Base-by-base conservation (phyloP, 2,797 vertebrate genomes). In the Dicrostonyx torquatus region DNA sequence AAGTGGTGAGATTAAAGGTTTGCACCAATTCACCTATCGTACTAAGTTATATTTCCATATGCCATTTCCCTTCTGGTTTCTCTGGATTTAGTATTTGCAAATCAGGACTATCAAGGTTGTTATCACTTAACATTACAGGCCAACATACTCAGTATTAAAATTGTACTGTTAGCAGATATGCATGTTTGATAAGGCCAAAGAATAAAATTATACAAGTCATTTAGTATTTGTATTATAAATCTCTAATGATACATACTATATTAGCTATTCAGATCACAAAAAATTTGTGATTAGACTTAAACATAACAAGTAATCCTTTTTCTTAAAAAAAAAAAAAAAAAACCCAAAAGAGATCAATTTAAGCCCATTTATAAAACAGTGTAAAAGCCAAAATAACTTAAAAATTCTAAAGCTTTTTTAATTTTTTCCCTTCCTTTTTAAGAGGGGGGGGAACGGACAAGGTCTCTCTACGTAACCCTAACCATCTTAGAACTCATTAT, bases 51-150 rank as follows among this genome's bases (percentile, higher is more conserved):
- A 53, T 53, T 78, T 78, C n/a, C 48, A 89, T 22, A 90, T 84
- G 92, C n/a, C 26, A 64, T 85, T 93, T 95, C 50, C 43, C 48
- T 43, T 95, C 20, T 88, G 45, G 66, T 94, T 22, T 87, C 55
- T 95, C 26, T 90, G 45, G 90, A 95, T 76, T 95, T 77, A 87
- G 43, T 73, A 89, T 11, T 90, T 93, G n/a, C 50, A 83, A 86
- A 76, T 88, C 29, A 58, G 80, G 92, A 95, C 24, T 88, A 13
- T 43, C 79, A 43, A 95, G 92, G 64, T 58, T 10, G 53, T 87
- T 73, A 40, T 89, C 70, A 96, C 7, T 77, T 88, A 85, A 87
- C 26, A 89, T 68, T 92, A 92, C 0, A 95, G 68, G 29, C 20
- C 77, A 92, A 78, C 45, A 80, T 37, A 12, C 12, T 91, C 58